A percentile compares a stretch with the other conserved stretches of the same genome.
phyloP scores from a whole-genome alignment of 2,797 vertebrate species.

The Sebastes hopkinsi region DNA sequence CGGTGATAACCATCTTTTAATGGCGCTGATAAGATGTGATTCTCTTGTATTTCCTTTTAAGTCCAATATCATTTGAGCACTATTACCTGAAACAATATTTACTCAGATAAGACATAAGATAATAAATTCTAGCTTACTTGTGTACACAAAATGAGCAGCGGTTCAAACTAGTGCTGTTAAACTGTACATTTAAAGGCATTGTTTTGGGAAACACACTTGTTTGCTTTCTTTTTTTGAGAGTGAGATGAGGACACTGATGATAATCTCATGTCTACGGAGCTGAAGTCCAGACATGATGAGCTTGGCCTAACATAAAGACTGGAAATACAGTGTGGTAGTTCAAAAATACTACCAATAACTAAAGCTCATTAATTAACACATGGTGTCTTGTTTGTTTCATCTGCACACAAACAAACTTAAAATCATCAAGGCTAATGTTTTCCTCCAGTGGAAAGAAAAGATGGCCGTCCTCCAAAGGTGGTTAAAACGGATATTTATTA shows the following conservation, averaged over 20 bases:
- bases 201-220: background rate
- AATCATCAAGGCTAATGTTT: background rate
- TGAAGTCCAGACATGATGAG: background rate
- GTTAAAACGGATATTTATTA: background rate
- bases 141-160: background rate
- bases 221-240: background rate
- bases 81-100: background rate
- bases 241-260: background rate
- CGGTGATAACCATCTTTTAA: conserved; percentile 28
- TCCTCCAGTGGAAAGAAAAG: background rate
- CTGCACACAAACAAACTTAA: background rate
- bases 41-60: background rate
- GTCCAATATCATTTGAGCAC: background rate
- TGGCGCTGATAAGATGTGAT: background rate
- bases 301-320: background rate
- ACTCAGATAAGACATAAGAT: background rate
- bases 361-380: background rate
- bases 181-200: background rate
- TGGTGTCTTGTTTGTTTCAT: background rate
- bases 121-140: background rate
- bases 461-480: background rate
- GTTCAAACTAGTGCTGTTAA: background rate
- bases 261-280: background rate
- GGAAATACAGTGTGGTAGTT: background rate
- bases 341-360: background rate